phyloP scores from a whole-genome alignment of 1,140 invertebrate genomes.

The Sarcophaga bullata region DNA sequence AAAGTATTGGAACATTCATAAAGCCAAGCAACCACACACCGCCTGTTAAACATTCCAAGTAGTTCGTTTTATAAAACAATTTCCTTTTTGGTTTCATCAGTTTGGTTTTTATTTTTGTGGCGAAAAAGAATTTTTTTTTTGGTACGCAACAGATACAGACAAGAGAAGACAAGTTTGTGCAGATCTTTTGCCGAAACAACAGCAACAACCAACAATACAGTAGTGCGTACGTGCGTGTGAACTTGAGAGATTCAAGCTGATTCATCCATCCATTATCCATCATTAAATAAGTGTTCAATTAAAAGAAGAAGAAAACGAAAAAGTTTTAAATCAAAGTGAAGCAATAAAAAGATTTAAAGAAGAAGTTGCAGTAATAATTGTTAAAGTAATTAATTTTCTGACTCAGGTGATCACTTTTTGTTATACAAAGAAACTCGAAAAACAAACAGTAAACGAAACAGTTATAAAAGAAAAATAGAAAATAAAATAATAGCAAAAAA shows the following conservation, averaged over 20 bases:
- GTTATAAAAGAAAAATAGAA: too few relatives aligned
- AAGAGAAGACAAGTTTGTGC: too few relatives aligned
- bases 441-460: too few relatives aligned
- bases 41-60: neutral
- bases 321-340: too few relatives aligned
- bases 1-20: neutral
- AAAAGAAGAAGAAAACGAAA: too few relatives aligned
- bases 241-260: neutral
- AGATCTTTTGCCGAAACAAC: too few relatives aligned
- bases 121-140: neutral
- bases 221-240: neutral
- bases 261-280: neutral
- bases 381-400: neutral
- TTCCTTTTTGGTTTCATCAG: neutral
- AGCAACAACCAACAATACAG: neutral
- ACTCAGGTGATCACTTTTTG: neutral
- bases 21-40: neutral
- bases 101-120: neutral
- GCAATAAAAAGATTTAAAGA: too few relatives aligned
- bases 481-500: neutral
- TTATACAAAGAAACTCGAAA: neutral
- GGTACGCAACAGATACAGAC: slow-evolving; percentile 17
- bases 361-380: neutral
- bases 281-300: neutral
- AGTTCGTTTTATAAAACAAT: neutral